Percentiles rank a stretch among this genome's conserved stretches.
Conservation (phyloP, 2,797 vertebrate species). For the Dryobates pubescens region DNA sequence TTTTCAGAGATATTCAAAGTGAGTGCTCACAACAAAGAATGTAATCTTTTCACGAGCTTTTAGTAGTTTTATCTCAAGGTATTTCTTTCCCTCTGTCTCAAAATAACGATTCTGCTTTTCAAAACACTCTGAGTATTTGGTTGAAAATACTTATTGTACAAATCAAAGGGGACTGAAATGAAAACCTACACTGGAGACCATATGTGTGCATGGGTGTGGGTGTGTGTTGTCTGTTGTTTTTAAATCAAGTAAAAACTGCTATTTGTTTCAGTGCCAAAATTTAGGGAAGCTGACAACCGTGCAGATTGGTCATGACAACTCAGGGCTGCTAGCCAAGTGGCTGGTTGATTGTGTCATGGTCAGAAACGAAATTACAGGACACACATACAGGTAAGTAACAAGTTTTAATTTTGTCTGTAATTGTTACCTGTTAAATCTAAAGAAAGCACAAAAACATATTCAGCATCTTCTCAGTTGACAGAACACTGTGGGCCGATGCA, state of each 20-base stretch:
- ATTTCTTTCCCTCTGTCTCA: neutral
- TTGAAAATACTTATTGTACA: neutral
- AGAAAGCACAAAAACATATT: neutral
- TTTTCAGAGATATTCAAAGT: neutral
- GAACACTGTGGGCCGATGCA: neutral
- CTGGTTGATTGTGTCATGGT: conserved; percentile 98
- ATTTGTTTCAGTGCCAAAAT: conserved; percentile 90
- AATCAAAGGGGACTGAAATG: neutral
- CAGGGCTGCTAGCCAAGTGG: conserved; percentile 96
- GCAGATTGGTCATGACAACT: conserved; percentile 97
- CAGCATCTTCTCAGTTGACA: neutral
- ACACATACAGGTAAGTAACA: conserved; percentile 91
- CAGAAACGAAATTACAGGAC: conserved; percentile 96
- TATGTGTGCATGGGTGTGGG: neutral
- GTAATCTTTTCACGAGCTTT: neutral
- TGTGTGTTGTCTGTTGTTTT: neutral
- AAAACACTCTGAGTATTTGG: neutral
- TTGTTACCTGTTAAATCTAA: neutral
- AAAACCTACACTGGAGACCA: neutral
- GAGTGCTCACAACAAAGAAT: neutral
- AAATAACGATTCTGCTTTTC: neutral
- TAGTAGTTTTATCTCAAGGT: neutral
- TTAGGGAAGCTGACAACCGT: conserved; percentile 94
- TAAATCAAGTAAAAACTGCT: conserved; percentile 41
- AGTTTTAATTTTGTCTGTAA: neutral